Conservation (phyloP, 2,113 vertebrate species). For the Melospiza melodia region DNA sequence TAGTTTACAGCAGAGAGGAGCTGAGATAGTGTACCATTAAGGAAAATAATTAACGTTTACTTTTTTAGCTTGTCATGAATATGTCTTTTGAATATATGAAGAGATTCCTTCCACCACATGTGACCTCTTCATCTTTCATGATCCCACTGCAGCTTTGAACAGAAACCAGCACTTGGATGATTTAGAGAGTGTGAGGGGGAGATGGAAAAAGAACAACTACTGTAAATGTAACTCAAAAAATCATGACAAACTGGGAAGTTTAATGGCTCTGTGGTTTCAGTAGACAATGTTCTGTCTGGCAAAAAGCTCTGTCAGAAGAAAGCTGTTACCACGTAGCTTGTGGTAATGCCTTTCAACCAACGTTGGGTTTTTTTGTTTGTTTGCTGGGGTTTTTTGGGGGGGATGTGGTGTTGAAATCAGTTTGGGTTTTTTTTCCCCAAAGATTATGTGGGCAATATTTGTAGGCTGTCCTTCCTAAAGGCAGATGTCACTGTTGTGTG, state of each 20-base stretch:
- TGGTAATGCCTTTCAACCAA: background rate
- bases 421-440: background rate
- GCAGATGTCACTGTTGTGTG: background rate
- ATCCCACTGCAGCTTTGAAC: background rate
- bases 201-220: background rate
- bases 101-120: background rate
- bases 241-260: background rate
- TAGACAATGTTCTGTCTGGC: background rate
- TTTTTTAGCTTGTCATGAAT: background rate
- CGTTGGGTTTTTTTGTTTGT: background rate
- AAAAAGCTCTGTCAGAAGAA: background rate
- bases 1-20: background rate
- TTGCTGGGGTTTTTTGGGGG: background rate
- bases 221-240: constrained; percentile 29
- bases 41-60: background rate
- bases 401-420: background rate
- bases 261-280: constrained; percentile 8
- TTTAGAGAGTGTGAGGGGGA: background rate
- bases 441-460: background rate
- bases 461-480: background rate
- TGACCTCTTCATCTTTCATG: background rate
- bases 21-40: background rate
- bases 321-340: background rate
- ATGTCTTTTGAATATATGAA: background rate
- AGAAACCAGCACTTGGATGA: background rate